Evolutionary conservation across 1,140 invertebrate species (phyloP).

Genomic region (Amphibalanus amphitrite): DNA sequence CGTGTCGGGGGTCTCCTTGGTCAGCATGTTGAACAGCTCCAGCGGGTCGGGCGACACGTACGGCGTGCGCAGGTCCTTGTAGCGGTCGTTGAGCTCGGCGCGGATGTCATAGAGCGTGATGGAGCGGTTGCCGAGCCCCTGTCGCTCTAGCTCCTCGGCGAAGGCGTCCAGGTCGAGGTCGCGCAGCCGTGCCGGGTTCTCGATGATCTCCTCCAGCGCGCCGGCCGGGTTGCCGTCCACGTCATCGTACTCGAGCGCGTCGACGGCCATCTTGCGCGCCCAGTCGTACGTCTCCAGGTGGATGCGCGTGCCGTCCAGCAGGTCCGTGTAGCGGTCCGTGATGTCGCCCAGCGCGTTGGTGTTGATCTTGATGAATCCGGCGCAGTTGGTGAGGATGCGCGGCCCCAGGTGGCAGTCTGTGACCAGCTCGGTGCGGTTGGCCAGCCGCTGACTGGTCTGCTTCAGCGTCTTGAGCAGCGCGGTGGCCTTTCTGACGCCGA

Average conservation of each 20-base stretch:
- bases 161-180: slow-evolving; percentile 97
- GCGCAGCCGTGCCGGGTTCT: slow-evolving; percentile 83
- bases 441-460: slow-evolving; percentile 78
- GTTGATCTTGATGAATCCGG: slow-evolving; percentile 98
- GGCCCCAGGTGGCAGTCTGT: slow-evolving; percentile 92
- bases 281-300: slow-evolving; percentile 99
- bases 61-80: slow-evolving; percentile 75
- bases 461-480: slow-evolving; percentile 78
- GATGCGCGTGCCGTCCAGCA: slow-evolving; percentile 90
- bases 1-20: slow-evolving; percentile 88
- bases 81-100: slow-evolving; percentile 83
- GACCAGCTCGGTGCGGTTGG: slow-evolving; percentile 88
- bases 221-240: slow-evolving; percentile 85
- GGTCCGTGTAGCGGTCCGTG: slow-evolving; percentile 53
- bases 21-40: slow-evolving; percentile 84
- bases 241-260: slow-evolving; percentile 95
- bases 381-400: slow-evolving; percentile 97
- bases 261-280: slow-evolving; percentile 99
- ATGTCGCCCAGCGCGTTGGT: slow-evolving; percentile 75
- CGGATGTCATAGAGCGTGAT: slow-evolving; percentile 95
- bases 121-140: slow-evolving; percentile 87
- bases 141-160: slow-evolving; percentile 87
- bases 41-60: slow-evolving; percentile 64
- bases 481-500: slow-evolving; percentile 86
- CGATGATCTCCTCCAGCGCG: slow-evolving; percentile 90